These are phyloP conservation scores for Ariolimax columbianus DNA, from an alignment of 2,888 invertebrate species.

Conservation along the genomic window DNA sequence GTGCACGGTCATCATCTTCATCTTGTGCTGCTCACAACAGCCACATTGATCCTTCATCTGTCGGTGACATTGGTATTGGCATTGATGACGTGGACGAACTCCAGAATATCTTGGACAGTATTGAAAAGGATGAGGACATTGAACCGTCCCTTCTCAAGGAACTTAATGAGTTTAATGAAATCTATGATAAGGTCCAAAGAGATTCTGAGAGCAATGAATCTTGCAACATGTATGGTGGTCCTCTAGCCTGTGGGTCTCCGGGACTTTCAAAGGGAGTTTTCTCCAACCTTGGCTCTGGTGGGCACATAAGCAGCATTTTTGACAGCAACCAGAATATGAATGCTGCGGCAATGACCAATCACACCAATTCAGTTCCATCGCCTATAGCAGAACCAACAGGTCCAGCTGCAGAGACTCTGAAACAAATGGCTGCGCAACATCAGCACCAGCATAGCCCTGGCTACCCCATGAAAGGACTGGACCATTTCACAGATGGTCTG, in stretches of 20 bases:
- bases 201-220: slow-evolving; percentile 65
- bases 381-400: slow-evolving; percentile 80
- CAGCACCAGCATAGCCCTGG: slow-evolving; percentile 83
- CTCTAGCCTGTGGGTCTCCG: slow-evolving; percentile 58
- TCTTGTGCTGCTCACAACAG: slow-evolving; percentile 42
- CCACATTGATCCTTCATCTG: slow-evolving; percentile 51
- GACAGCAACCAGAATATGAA: slow-evolving; percentile 50
- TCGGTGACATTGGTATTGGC: slow-evolving; percentile 58
- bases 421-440: slow-evolving; percentile 98
- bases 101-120: slow-evolving; percentile 83
- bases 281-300: slow-evolving; percentile 48
- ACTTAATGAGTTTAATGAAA: slow-evolving; percentile 69
- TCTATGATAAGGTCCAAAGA: slow-evolving; percentile 63
- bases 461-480: slow-evolving; percentile 69
- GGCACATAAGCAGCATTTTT: slow-evolving; percentile 52
- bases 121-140: slow-evolving; percentile 85
- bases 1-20: neutral
- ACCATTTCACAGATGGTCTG: slow-evolving; percentile 53
- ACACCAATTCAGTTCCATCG: slow-evolving; percentile 46
- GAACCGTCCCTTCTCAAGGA: slow-evolving; percentile 66
- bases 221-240: slow-evolving; percentile 55
- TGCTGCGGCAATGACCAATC: slow-evolving; percentile 36
- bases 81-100: slow-evolving; percentile 69
- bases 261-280: slow-evolving; percentile 58
- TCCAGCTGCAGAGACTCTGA: slow-evolving; percentile 95